Evolutionary conservation across 2,797 vertebrate genomes (phyloP).

Genomic region (Hirundo rustica): DNA sequence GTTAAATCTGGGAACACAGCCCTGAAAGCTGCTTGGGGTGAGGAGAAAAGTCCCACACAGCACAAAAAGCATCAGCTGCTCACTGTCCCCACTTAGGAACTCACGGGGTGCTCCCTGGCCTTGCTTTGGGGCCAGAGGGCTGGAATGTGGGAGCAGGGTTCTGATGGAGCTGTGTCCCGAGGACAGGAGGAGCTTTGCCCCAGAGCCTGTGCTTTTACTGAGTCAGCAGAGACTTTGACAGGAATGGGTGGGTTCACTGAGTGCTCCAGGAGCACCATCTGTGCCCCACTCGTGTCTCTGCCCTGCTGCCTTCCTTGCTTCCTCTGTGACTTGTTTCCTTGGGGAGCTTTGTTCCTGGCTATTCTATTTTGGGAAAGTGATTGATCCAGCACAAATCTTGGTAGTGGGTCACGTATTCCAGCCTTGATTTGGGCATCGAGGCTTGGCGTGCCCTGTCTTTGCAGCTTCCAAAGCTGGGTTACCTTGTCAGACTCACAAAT

Average conservation of each 20-base stretch:
- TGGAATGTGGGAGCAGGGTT: background rate
- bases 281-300: background rate
- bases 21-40: accelerated
- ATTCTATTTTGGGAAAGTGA: background rate
- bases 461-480: background rate
- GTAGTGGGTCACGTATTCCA: background rate
- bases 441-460: background rate
- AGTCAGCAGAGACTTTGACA: background rate
- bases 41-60: background rate
- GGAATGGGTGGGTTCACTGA: background rate
- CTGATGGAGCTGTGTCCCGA: accelerated
- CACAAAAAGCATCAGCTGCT: accelerated
- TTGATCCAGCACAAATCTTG: background rate
- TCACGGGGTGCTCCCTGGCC: background rate
- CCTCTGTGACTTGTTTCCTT: accelerated
- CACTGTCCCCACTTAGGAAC: accelerated
- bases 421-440: background rate
- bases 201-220: background rate
- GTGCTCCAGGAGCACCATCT: background rate
- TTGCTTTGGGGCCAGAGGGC: background rate
- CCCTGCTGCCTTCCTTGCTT: background rate
- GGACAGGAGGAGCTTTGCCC: background rate
- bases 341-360: background rate
- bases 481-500: background rate
- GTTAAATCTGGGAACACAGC: background rate